These are phyloP conservation scores for Dipus sagitta DNA, from an alignment of 2,797 vertebrate genomes.

Conservation along the genomic window DNA sequence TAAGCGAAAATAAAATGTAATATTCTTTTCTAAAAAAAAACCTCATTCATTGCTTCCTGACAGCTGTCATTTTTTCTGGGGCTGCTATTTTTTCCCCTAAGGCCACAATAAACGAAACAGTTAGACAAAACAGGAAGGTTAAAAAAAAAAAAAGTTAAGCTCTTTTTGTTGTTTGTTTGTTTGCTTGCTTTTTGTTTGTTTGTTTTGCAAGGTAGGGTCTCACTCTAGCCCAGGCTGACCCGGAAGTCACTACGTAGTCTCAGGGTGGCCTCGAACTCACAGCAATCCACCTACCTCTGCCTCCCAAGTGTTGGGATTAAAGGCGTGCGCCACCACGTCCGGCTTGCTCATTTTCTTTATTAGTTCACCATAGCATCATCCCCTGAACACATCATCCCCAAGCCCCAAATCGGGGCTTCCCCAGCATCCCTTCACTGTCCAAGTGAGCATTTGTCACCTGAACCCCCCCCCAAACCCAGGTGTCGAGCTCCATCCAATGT, in stretches of 20 bases:
- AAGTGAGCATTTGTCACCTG: not conserved
- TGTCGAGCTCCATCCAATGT: not conserved
- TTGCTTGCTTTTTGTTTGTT: too few species aligned
- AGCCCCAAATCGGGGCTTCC: not conserved
- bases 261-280: too few species aligned
- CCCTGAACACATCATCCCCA: not conserved
- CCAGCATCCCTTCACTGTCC: not conserved
- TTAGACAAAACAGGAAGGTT: not conserved
- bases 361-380: not conserved
- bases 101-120: slow-evolving; percentile 17
- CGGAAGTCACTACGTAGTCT: too few species aligned
- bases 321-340: too few species aligned
- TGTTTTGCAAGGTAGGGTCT: too few species aligned
- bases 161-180: not conserved
- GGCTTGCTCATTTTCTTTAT: slow-evolving; percentile 6
- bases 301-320: too few species aligned
- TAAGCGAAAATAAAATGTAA: too few species aligned
- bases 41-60: slow-evolving; percentile 17
- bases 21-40: too few species aligned
- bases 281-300: too few species aligned
- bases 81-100: slow-evolving; percentile 5
- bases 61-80: not conserved
- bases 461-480: not conserved
- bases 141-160: not conserved
- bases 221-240: too few species aligned